phyloP scores from a whole-genome alignment of 1,140 invertebrate species.

The Plutomurus gul region DNA sequence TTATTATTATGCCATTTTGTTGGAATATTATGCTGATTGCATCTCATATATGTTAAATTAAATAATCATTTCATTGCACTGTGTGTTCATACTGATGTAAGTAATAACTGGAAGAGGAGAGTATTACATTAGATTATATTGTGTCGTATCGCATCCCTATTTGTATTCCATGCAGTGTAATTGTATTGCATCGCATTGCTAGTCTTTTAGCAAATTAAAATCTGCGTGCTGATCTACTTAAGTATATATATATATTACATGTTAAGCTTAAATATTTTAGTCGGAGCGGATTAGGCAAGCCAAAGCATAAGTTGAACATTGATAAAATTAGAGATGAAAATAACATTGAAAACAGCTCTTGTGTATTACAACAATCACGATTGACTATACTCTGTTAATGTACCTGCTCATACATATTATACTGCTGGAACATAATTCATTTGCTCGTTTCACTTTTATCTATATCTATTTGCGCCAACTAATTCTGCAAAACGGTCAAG shows the following conservation, averaged over 20 bases:
- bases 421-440: too few relatives aligned
- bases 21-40: background rate
- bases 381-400: background rate
- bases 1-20: background rate
- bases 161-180: background rate
- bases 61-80: background rate
- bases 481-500: too few relatives aligned
- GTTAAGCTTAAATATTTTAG: constrained; percentile 14
- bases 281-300: background rate
- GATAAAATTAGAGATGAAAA: background rate
- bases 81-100: constrained; percentile 5
- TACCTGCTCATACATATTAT: too few relatives aligned
- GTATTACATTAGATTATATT: constrained; percentile 18
- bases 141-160: background rate
- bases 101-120: background rate
- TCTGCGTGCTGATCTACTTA: constrained; percentile 26
- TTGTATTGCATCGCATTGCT: constrained; percentile 7
- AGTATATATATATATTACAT: background rate
- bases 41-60: background rate
- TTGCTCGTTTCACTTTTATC: too few relatives aligned
- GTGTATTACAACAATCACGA: background rate
- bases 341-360: constrained; percentile 19
- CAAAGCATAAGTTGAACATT: constrained; percentile 9
- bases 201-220: background rate
- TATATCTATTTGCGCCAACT: too few relatives aligned